Base-by-base conservation (phyloP, 2,113 vertebrate genomes). In the Scophthalmus maximus region DNA sequence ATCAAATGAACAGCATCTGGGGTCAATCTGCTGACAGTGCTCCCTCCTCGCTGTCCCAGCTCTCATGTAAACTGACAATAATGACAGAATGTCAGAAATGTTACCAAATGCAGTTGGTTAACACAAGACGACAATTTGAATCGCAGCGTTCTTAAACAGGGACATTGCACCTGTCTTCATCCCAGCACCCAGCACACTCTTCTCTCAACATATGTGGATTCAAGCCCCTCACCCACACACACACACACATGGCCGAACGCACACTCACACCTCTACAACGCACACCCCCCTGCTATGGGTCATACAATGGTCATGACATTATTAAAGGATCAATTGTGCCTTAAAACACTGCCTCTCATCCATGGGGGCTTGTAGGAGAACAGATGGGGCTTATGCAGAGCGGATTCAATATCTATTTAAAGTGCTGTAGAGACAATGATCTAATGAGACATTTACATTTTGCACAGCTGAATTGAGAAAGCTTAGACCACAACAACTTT, bases 261-360 rank as follows among this genome's bases (percentile, higher is more conserved):
- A 5, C 30, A 40, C 8, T 32, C 26, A 30, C 61, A 26, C 57
- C 50, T 61, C 25, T 6, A 57, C 44, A 70, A 76, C 52, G 83
- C 82, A 82, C 77, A 79, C 59, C 60, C 76, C 73, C 66, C 82
- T 79, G 82, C 79, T 65, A 61, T 50, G 83, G 90, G 91, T 92
- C 90, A 91, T 50, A 49, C 68, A 59, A 64, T 90, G 92, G 89
- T 92, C 88, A 73, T 89, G 89, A 88, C 89, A 91, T 93, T 93
- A 93, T 91, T 92, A 92, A 93, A 91, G 90, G 91, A 93, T 94
- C 92, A 92, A 91, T 91, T 82, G 88, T 91, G 87, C 89, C 90
- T 91, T 89, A 84, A 93, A 94, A 92, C 87, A 82, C 68, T 78
- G 85, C 79, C 81, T 87, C 62, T 76, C 71, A 85, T 85, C 82